These are phyloP conservation scores for Gymnocypris eckloni DNA, from an alignment of 2,797 vertebrate genomes.

Conservation along the genomic window DNA sequence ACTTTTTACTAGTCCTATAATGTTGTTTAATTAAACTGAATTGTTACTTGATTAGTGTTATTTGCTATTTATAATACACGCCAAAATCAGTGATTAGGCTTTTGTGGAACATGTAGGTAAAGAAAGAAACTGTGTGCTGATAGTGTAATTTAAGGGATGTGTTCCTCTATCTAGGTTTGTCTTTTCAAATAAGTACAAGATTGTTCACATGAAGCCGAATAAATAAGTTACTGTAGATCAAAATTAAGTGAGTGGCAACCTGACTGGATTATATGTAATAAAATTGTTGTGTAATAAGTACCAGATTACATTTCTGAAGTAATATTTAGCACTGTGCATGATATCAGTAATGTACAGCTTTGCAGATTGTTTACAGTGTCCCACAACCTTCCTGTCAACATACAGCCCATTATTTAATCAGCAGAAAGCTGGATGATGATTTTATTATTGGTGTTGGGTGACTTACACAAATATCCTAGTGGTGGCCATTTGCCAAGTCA, in stretches of 20 bases:
- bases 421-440: slow-evolving; percentile 26
- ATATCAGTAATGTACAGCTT: slow-evolving; percentile 14
- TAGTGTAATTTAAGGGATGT: neutral
- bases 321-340: neutral
- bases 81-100: neutral
- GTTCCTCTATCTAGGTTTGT: neutral
- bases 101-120: neutral
- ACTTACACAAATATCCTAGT: slow-evolving; percentile 10
- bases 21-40: neutral
- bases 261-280: neutral
- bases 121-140: neutral
- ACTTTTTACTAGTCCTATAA: neutral
- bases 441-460: slow-evolving; percentile 25
- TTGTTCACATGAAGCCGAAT: neutral
- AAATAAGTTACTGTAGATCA: neutral
- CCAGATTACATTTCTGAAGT: neutral
- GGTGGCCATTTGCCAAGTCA: slow-evolving; percentile 41
- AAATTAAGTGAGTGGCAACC: neutral
- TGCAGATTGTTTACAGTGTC: slow-evolving; percentile 15
- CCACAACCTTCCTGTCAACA: slow-evolving; percentile 8
- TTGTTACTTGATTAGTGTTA: neutral
- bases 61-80: neutral
- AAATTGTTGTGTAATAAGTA: slow-evolving; percentile 5
- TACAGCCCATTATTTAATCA: slow-evolving; percentile 37
- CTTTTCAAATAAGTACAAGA: neutral